These are phyloP conservation scores for Pseudochirops corinnae DNA, from an alignment of 2,797 vertebrate genomes.

Conservation along the genomic window DNA sequence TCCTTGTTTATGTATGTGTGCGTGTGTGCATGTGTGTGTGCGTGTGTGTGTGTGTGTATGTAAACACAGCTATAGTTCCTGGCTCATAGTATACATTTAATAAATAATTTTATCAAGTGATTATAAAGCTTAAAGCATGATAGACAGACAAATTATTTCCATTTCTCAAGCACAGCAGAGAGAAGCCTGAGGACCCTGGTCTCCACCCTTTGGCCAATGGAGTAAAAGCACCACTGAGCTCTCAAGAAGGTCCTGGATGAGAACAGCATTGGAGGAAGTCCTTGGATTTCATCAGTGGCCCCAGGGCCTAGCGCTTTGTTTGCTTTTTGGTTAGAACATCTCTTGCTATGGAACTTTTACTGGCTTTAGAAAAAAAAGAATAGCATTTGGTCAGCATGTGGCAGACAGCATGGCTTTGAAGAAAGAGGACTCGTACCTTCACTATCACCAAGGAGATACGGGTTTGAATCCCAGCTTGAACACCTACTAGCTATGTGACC, in stretches of 20 bases:
- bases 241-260: background rate
- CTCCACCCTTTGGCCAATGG: background rate
- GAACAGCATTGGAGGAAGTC: background rate
- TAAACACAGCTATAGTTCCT: background rate
- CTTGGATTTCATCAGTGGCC: background rate
- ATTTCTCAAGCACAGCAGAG: background rate
- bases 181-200: background rate
- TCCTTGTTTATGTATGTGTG: background rate
- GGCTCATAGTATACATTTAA: background rate
- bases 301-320: background rate
- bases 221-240: background rate
- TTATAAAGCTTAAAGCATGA: background rate
- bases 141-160: background rate
- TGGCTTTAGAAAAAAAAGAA: background rate
- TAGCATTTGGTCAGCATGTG: background rate
- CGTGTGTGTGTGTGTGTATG: background rate
- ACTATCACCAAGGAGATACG: background rate
- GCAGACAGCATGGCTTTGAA: background rate
- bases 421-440: background rate
- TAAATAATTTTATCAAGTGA: background rate
- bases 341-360: background rate
- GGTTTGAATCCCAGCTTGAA: background rate
- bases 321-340: background rate
- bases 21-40: background rate
- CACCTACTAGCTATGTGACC: background rate